These are phyloP conservation scores for Bhutanitis thaidina DNA, from an alignment of 2,888 invertebrate genomes.

Conservation along the genomic window DNA sequence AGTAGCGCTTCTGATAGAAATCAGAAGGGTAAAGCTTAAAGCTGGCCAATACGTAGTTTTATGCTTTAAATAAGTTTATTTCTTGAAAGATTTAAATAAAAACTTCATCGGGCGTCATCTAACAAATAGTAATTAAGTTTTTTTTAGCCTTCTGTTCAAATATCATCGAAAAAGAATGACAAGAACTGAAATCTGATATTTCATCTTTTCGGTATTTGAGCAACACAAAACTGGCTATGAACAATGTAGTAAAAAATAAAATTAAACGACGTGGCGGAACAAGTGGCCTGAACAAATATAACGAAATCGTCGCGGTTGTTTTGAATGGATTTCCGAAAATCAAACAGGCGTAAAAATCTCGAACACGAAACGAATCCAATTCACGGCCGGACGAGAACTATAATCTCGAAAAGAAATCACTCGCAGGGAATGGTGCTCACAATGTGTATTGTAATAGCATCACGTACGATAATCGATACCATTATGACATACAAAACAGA, in stretches of 20 bases:
- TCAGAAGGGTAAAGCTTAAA: too few relatives aligned
- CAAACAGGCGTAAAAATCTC: constrained; percentile 57
- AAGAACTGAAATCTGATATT: too few relatives aligned
- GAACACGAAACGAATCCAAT: constrained; percentile 55
- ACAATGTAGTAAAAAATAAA: constrained; percentile 14
- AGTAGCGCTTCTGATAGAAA: not conserved
- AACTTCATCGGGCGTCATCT: too few relatives aligned
- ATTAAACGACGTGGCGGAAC: constrained; percentile 21
- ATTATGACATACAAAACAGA: constrained; percentile 75
- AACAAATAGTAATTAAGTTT: too few relatives aligned
- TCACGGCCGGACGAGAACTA: constrained; percentile 51
- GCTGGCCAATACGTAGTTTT: not conserved
- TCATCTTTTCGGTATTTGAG: not conserved
- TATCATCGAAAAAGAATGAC: too few relatives aligned
- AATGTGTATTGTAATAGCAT: constrained; percentile 73
- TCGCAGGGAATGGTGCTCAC: constrained; percentile 54
- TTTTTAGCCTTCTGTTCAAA: too few relatives aligned
- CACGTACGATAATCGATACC: constrained; percentile 76
- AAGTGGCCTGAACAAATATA: constrained; percentile 16
- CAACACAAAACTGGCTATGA: constrained; percentile 6
- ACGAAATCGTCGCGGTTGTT: constrained; percentile 23
- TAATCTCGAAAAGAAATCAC: constrained; percentile 71
- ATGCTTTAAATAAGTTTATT: too few relatives aligned
- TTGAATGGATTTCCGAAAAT: constrained; percentile 40
- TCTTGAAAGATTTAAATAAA: too few relatives aligned